phyloP scores from a whole-genome alignment of 2,113 vertebrate genomes.

The Eulemur macaco region DNA sequence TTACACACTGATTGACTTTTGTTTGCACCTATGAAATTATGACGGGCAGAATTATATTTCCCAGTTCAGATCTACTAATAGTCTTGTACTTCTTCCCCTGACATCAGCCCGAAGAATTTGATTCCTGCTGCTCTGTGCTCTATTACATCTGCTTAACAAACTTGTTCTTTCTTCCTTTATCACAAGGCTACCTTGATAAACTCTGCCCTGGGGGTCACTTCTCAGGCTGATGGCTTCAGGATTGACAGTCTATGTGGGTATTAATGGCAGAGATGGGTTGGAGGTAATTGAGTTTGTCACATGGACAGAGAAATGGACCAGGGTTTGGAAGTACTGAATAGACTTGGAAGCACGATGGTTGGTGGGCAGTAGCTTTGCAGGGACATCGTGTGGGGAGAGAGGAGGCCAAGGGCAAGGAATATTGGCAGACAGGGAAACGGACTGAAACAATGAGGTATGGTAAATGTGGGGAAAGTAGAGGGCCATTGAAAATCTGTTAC shows the following conservation, averaged over 20 bases:
- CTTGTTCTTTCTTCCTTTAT: neutral
- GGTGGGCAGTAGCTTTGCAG: neutral
- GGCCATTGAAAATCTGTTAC: neutral
- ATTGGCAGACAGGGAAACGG: neutral
- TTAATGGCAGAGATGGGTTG: neutral
- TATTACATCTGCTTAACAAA: neutral
- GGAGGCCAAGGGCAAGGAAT: neutral
- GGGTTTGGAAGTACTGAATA: neutral
- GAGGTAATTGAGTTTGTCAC: neutral
- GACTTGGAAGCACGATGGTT: neutral
- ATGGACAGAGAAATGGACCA: neutral
- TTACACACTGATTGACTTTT: neutral
- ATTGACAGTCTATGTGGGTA: neutral
- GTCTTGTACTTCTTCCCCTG: neutral
- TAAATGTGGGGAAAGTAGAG: neutral
- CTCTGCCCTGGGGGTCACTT: neutral
- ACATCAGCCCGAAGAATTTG: neutral
- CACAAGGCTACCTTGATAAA: neutral
- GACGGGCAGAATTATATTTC: neutral
- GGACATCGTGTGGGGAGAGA: neutral
- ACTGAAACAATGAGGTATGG: neutral
- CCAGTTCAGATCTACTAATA: neutral
- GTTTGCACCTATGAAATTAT: neutral
- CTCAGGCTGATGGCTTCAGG: neutral
- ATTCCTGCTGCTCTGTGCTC: neutral